These are phyloP conservation scores for Hermaeophaga mercurialis DNA, from an alignment of 2,888 invertebrate species.

Conservation along the genomic window DNA sequence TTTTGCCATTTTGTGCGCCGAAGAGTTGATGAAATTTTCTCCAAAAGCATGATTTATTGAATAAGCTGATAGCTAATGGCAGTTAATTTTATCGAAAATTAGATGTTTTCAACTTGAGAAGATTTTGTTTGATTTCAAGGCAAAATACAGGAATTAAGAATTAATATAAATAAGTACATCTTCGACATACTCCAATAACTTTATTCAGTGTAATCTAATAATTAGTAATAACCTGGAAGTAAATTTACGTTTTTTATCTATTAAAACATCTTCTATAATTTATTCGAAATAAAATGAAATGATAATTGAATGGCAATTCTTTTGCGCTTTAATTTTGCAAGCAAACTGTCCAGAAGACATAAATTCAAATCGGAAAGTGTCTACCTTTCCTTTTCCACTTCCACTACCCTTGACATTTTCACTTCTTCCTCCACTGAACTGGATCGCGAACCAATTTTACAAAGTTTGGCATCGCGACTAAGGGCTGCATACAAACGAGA, in stretches of 20 bases:
- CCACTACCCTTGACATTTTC: slow-evolving; percentile 46
- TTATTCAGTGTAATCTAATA: too few species aligned
- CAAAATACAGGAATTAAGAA: too few species aligned
- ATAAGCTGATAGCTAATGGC: slow-evolving; percentile 10
- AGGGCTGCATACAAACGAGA: slow-evolving; percentile 60
- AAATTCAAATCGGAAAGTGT: slow-evolving; percentile 30
- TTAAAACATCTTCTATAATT: too few species aligned
- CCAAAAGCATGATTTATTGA: slow-evolving; percentile 16
- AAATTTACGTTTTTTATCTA: too few species aligned
- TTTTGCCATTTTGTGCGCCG: slow-evolving; percentile 14
- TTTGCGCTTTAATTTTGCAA: slow-evolving; percentile 3
- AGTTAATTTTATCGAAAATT: slow-evolving; percentile 11
- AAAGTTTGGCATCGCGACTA: slow-evolving; percentile 59
- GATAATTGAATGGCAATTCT: too few species aligned
- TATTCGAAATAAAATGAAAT: too few species aligned
- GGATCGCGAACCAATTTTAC: slow-evolving; percentile 63
- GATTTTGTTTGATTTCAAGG: too few species aligned
- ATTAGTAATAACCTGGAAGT: too few species aligned
- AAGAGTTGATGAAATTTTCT: slow-evolving; percentile 20
- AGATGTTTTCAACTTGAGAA: too few species aligned
- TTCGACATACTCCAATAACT: too few species aligned
- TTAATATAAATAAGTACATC: too few species aligned
- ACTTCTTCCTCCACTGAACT: slow-evolving; percentile 61
- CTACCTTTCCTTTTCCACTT: slow-evolving; percentile 36
- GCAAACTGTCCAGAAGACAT: slow-evolving; percentile 4